A percentile compares a stretch with the other conserved stretches of the same genome.
Evolutionary conservation across 2,888 invertebrate genomes (phyloP).

Genomic region (Nomada hirtipes): DNA sequence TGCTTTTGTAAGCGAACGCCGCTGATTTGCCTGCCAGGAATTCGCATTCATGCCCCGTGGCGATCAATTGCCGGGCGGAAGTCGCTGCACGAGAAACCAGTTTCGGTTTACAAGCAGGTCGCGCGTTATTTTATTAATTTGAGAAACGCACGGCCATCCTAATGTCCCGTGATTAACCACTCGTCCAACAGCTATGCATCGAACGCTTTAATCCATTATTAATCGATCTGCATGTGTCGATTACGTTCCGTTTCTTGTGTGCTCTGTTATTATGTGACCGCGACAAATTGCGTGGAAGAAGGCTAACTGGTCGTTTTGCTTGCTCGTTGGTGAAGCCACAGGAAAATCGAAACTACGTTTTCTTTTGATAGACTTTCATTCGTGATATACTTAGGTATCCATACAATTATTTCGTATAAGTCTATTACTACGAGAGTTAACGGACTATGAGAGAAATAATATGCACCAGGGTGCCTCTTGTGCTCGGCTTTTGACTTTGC

Average conservation of each 20-base stretch:
- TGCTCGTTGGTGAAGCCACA: not conserved
- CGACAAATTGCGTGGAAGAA: not conserved
- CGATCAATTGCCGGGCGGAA: slow-evolving; percentile 63
- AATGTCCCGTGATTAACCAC: not conserved
- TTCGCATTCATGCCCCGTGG: slow-evolving; percentile 64
- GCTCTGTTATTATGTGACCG: not conserved
- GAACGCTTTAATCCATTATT: not conserved
- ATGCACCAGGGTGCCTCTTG: too few species aligned
- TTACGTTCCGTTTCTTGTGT: not conserved
- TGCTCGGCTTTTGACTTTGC: too few species aligned
- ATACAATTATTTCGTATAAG: too few species aligned
- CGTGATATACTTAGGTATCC: too few species aligned
- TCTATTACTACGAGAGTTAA: too few species aligned
- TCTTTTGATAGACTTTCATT: not conserved
- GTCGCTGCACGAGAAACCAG: slow-evolving; percentile 58
- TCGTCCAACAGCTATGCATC: not conserved
- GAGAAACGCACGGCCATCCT: not conserved
- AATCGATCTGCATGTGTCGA: not conserved
- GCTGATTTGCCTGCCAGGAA: slow-evolving; percentile 63
- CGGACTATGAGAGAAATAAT: too few species aligned
- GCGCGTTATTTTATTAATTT: slow-evolving; percentile 27
- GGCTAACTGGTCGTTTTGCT: not conserved
- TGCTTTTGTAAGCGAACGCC: slow-evolving; percentile 59
- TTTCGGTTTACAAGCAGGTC: slow-evolving; percentile 42
- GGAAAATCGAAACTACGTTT: not conserved